phyloP scores from a whole-genome alignment of 2,113 vertebrate species.

The Paratilapia polleni region DNA sequence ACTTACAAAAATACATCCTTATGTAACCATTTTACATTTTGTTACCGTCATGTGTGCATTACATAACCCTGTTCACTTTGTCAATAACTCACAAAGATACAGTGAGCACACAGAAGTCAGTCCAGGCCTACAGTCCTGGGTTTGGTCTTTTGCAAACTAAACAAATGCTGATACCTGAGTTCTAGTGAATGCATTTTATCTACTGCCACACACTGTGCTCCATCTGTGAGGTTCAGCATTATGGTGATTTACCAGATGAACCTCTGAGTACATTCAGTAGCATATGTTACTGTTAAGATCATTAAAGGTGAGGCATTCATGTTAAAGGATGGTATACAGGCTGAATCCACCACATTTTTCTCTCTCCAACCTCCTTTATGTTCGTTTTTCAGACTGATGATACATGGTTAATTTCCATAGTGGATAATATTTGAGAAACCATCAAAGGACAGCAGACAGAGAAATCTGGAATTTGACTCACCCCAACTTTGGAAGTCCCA shows the following conservation, averaged over 20 bases:
- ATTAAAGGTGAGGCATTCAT: not conserved
- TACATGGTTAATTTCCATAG: not conserved
- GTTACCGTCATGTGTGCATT: not conserved
- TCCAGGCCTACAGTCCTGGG: not conserved
- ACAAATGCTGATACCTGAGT: not conserved
- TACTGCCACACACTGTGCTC: not conserved
- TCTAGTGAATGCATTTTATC: not conserved
- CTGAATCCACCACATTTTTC: not conserved
- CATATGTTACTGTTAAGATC: not conserved
- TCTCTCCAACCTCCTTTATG: not conserved
- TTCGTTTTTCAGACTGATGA: not conserved
- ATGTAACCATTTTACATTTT: slow-evolving; percentile 15
- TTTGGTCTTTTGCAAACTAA: slow-evolving; percentile 5
- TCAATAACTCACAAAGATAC: slow-evolving; percentile 59
- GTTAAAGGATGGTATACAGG: not conserved
- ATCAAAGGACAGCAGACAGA: not conserved
- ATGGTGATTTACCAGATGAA: not conserved
- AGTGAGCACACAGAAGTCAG: not conserved
- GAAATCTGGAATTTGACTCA: slow-evolving; percentile 77
- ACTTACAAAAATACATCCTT: not conserved
- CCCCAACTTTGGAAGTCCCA: slow-evolving; percentile 99
- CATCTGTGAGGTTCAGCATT: not conserved
- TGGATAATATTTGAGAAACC: not conserved
- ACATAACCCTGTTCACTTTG: slow-evolving; percentile 10
- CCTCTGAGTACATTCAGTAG: not conserved